Evolutionary conservation across 2,888 invertebrate species (phyloP).

Genomic region (Norana najaformis): DNA sequence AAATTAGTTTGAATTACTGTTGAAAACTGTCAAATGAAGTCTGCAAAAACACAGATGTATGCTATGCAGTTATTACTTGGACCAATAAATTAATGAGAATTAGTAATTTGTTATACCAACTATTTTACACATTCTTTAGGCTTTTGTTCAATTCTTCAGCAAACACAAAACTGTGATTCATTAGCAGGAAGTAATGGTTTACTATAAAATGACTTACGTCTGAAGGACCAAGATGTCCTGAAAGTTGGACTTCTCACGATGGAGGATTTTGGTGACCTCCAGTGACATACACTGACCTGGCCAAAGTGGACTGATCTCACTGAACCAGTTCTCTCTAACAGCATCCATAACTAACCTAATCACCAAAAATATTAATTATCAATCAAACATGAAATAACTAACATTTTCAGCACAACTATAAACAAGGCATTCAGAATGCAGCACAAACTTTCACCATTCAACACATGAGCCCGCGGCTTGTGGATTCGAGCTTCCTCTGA

Average conservation of each 20-base stretch:
- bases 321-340: conserved; percentile 80
- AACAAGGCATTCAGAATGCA: not conserved
- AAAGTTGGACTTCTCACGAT: conserved; percentile 55
- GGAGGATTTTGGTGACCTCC: conserved; percentile 57
- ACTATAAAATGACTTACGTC: conserved; percentile 49
- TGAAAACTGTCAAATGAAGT: not conserved
- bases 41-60: not conserved
- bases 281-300: conserved; percentile 56
- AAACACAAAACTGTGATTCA: not conserved
- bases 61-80: not conserved
- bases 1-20: not conserved
- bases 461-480: no score
- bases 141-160: not conserved
- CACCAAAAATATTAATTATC: not conserved
- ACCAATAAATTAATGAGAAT: not conserved
- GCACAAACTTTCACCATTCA: not conserved
- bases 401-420: not conserved
- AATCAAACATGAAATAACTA: not conserved
- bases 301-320: conserved; percentile 76
- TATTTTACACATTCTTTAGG: not conserved
- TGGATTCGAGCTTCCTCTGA: no score
- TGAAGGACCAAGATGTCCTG: conserved; percentile 59
- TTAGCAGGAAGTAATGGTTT: not conserved
- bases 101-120: not conserved
- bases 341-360: conserved; percentile 40